Conservation (phyloP, 2,888 invertebrate species). For the Notodonta ziczac region DNA sequence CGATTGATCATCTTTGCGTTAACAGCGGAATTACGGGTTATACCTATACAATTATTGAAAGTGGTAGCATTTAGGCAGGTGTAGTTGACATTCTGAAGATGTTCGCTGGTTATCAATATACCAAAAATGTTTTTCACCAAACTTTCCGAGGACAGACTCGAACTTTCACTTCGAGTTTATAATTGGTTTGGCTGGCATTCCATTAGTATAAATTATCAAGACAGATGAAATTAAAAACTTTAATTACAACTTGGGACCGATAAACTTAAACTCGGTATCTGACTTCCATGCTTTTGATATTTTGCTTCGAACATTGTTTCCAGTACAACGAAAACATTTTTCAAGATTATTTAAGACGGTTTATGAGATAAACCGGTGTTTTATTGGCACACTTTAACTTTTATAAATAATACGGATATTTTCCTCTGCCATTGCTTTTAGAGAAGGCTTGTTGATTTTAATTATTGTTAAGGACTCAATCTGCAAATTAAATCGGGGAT, state of each 20-base stretch:
- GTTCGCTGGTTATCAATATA: slow-evolving; percentile 3
- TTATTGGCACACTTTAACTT: too few relatives aligned
- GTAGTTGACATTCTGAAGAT: neutral
- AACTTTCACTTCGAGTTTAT: slow-evolving; percentile 15
- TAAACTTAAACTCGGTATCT: slow-evolving; percentile 24
- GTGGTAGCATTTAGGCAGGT: neutral
- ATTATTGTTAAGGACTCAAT: too few relatives aligned
- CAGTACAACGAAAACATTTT: neutral
- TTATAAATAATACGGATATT: too few relatives aligned
- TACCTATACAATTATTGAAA: neutral
- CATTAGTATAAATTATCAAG: slow-evolving; percentile 30
- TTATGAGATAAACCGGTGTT: too few relatives aligned
- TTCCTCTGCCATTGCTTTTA: too few relatives aligned
- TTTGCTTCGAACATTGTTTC: neutral
- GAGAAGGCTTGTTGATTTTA: too few relatives aligned
- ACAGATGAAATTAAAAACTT: slow-evolving; percentile 34
- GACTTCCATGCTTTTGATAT: slow-evolving; percentile 13
- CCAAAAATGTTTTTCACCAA: slow-evolving; percentile 13
- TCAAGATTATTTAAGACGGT: neutral
- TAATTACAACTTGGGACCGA: slow-evolving; percentile 29
- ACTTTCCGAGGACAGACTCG: slow-evolving; percentile 14
- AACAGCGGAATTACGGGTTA: too few relatives aligned
- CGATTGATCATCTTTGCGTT: too few relatives aligned
- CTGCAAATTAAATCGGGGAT: too few relatives aligned
- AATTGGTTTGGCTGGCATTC: slow-evolving; percentile 28